These are phyloP conservation scores for Euplexia lucipara DNA, from an alignment of 2,888 invertebrate genomes.

Conservation along the genomic window DNA sequence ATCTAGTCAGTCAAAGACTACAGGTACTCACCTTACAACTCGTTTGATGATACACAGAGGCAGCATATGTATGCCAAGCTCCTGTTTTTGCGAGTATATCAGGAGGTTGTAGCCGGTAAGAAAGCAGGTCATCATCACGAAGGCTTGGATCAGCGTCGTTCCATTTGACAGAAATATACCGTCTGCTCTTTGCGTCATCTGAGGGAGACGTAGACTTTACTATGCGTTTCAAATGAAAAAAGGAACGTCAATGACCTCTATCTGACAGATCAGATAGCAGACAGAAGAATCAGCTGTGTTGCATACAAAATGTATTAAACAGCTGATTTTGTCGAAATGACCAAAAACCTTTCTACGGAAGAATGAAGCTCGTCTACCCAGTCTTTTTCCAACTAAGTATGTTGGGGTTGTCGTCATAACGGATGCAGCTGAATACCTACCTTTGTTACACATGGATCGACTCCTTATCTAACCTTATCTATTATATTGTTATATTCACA, in stretches of 20 bases:
- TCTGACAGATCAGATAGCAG: no score
- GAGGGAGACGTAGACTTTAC: not conserved
- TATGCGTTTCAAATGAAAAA: not conserved
- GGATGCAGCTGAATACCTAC: no score
- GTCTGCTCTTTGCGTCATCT: slow-evolving; percentile 27
- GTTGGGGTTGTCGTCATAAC: no score
- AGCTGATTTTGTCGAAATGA: no score
- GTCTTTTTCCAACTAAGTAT: no score
- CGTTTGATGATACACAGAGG: slow-evolving; percentile 52
- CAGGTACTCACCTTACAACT: slow-evolving; percentile 42
- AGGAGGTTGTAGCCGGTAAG: slow-evolving; percentile 53
- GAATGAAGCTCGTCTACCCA: no score
- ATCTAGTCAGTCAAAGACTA: no score
- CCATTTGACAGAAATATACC: slow-evolving; percentile 28
- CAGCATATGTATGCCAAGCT: slow-evolving; percentile 38
- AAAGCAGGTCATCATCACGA: slow-evolving; percentile 52
- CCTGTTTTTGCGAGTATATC: slow-evolving; percentile 42
- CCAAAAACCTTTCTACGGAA: no score
- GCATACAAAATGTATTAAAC: not conserved
- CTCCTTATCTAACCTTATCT: no score
- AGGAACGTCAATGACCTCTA: no score
- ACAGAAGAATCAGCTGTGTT: not conserved
- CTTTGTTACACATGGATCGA: no score
- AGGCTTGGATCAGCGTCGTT: slow-evolving; percentile 44
- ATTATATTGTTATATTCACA: no score